phyloP scores from a whole-genome alignment of 2,113 vertebrate species.

The Chaetops frenatus region DNA sequence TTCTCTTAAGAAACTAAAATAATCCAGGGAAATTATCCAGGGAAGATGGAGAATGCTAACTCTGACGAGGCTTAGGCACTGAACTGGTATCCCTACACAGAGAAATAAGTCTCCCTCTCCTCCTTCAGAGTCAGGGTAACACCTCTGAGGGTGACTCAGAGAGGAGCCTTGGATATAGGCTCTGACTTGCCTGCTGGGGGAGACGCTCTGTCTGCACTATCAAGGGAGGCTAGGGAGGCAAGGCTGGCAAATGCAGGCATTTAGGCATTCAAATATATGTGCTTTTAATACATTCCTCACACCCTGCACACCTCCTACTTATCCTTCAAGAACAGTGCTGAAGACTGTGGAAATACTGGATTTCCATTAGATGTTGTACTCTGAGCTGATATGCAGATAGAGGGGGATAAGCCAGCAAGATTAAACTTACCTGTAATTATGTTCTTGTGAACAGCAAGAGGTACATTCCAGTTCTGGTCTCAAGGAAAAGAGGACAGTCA shows the following conservation, averaged over 20 bases:
- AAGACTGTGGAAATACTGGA: neutral
- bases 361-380: neutral
- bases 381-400: neutral
- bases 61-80: neutral
- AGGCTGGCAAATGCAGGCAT: neutral
- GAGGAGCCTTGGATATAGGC: neutral
- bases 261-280: constrained; percentile 7
- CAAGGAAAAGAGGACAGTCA: neutral
- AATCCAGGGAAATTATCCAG: neutral
- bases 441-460: neutral
- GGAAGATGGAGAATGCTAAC: neutral
- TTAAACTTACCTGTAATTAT: neutral
- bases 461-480: neutral
- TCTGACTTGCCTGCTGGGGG: neutral
- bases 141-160: constrained; percentile 22
- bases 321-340: neutral
- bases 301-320: neutral
- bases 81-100: neutral
- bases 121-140: neutral
- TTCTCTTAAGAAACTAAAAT: neutral
- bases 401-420: neutral
- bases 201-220: constrained; percentile 29
- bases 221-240: neutral
- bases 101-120: neutral
- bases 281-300: neutral